Conservation (phyloP, 2,797 vertebrate species). For the Columba guinea region DNA sequence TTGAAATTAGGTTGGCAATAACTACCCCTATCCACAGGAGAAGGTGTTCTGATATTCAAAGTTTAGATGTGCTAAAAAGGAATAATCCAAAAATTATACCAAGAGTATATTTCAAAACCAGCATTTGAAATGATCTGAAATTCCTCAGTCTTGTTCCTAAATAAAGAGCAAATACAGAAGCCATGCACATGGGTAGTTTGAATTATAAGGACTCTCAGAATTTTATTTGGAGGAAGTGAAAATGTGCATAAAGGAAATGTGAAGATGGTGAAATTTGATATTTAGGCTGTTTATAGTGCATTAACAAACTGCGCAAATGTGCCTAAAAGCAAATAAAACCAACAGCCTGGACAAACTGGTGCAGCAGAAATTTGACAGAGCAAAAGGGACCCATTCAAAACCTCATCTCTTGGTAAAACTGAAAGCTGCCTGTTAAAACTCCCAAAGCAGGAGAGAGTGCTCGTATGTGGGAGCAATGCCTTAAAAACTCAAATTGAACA, state of each 20-base stretch:
- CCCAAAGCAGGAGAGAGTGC: neutral
- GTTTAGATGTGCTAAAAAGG: slow-evolving; percentile 50
- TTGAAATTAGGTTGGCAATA: slow-evolving; percentile 50
- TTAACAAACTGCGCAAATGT: slow-evolving; percentile 55
- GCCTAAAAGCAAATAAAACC: slow-evolving; percentile 25
- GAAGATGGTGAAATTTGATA: slow-evolving; percentile 10
- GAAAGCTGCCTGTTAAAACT: slow-evolving; percentile 3
- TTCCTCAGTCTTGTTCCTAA: neutral
- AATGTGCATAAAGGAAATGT: neutral
- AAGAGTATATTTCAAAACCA: neutral
- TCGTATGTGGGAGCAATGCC: neutral
- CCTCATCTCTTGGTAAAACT: slow-evolving; percentile 9
- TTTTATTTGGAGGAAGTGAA: neutral
- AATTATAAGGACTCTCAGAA: neutral
- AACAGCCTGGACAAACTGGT: slow-evolving; percentile 43
- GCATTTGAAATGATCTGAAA: neutral
- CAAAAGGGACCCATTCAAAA: neutral
- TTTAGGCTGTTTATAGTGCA: slow-evolving; percentile 28
- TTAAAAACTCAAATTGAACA: neutral
- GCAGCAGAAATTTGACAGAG: slow-evolving; percentile 5
- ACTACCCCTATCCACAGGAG: neutral
- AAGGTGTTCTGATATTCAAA: slow-evolving; percentile 21
- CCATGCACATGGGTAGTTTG: neutral
- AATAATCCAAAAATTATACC: slow-evolving; percentile 43
- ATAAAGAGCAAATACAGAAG: slow-evolving; percentile 24